Base-by-base conservation (phyloP, 2,888 invertebrate genomes). In the Spisula subtruncata region DNA sequence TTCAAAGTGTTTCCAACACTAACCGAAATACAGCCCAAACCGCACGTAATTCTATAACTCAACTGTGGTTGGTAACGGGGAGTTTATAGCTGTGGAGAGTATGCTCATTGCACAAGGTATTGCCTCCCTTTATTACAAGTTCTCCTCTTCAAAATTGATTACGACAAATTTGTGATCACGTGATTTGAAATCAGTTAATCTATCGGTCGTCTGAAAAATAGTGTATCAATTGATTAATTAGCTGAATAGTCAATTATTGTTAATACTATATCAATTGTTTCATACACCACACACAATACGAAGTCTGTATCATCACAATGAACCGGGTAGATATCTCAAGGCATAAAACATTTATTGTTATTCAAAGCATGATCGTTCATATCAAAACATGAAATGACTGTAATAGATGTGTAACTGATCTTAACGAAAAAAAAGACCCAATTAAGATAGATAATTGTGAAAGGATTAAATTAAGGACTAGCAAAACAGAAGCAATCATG, bases 151-250 rank as follows among this genome's bases (percentile, higher is more conserved):
- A n/a, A n/a, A n/a, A n/a, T n/a, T n/a, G n/a, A n/a, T n/a, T n/a
- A n/a, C n/a, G n/a, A n/a, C n/a, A n/a, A 41, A 41, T 41, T 41
- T 41, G 16, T 51, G 51, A 25, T 25, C 60, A 66, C 10, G 25
- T 8, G 60, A 8, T n/a, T n/a, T 20, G n/a, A 60, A 20, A 25
- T 66, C 20, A n/a, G 25, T 66, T 25, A 25, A n/a, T 10, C n/a
- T 66, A 66, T 10, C 25, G 41, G 41, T 41, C 60, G 25, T 1
- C 60, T 66, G 41, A 66, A 10, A 25, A 51, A 25, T n/a, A 66
- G 10, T 66, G 25, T 66, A 66, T 66, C 60, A 66, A 66, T 66
- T 66, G 60, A 25, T 66, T 66, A 66, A 66, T 66, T 66, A 66
- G 10, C 25, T 66, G n/a, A 25, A 66, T 25, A 25, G n/a, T 25